Conservation (phyloP, 2,113 vertebrate genomes). For the Columbina picui region DNA sequence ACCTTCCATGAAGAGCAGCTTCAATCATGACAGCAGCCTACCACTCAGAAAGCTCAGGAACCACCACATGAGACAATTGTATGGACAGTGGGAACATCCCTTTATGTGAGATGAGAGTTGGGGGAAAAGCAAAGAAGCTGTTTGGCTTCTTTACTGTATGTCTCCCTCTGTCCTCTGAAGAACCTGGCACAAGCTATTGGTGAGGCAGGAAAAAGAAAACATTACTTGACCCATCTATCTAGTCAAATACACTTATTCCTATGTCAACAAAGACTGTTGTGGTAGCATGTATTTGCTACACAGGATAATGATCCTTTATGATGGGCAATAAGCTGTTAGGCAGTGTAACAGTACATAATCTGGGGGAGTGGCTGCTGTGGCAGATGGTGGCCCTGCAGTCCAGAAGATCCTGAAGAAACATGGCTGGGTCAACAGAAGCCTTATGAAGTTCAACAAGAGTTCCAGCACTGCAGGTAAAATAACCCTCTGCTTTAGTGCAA, state of each 20-base stretch:
- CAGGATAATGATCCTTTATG: background rate
- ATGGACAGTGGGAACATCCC: background rate
- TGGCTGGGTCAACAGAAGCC: background rate
- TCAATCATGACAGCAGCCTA: background rate
- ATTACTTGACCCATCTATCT: background rate
- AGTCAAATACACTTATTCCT: background rate
- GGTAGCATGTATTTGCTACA: background rate
- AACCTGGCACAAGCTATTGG: background rate
- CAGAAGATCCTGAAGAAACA: background rate
- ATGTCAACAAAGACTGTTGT: background rate
- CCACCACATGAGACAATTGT: background rate
- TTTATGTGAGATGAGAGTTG: rapidly evolving
- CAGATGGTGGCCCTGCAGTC: background rate
- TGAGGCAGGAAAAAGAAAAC: background rate
- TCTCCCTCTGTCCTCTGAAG: background rate
- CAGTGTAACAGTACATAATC: background rate
- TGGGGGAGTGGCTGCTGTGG: background rate
- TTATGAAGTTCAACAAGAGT: background rate
- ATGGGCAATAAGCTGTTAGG: background rate
- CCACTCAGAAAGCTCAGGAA: background rate
- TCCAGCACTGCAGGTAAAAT: background rate
- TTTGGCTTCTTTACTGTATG: background rate
- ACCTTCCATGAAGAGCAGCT: background rate
- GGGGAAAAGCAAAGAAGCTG: background rate
- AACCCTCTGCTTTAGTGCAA: background rate